Evolutionary conservation across 2,888 invertebrate genomes (phyloP), one percentile per base, ranked within the genome.

Genomic region (Ecliptopera silaceata): DNA sequence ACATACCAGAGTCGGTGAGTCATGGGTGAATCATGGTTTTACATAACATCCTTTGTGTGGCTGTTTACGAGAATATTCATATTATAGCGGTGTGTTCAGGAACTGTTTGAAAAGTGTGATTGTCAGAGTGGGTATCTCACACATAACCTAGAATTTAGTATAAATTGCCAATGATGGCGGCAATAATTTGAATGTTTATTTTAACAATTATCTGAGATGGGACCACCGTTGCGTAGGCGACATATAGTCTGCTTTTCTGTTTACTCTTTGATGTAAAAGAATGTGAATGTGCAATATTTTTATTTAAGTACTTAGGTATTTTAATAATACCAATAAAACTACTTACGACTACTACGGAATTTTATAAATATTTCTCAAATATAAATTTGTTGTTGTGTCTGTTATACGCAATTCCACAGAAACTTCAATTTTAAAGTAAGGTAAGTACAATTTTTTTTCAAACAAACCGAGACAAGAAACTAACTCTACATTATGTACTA

Each of bases 1-100:
- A 17, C 56, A 36, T 46, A 36, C 51, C 47, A 57, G 43, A 50
- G 29, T 45, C 51, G 53, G 12, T 42, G 69, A 51, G 10, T 39
- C 36, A 17, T 26, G 44, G 29, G 45, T 65, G 63, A 65, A 12
- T 63, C 63, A 61, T 18, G 6, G 43, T 48, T 72, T 67, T 71
- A 70, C 69, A 73, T 73, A 74, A 71, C 69, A 74, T 70, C 65
- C 65, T 69, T 55, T 59, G 61, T 68, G 42, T 22, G 36, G 15
- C 32, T 36, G 6, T 51, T 51, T 47, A 52, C 39, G 47, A 3
- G 48, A 52, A 44, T 44, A 48, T 31, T 43, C 46, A 51, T 38
- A 29, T 56, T 51, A 11, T 42, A 20, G 31, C 15, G 34, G 34
- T 29, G 22, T 39, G 32, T 53, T 45, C 31, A 2, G 12, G 20